phyloP scores from a whole-genome alignment of 2,113 vertebrate genomes.

The Rhynchomys soricoides region DNA sequence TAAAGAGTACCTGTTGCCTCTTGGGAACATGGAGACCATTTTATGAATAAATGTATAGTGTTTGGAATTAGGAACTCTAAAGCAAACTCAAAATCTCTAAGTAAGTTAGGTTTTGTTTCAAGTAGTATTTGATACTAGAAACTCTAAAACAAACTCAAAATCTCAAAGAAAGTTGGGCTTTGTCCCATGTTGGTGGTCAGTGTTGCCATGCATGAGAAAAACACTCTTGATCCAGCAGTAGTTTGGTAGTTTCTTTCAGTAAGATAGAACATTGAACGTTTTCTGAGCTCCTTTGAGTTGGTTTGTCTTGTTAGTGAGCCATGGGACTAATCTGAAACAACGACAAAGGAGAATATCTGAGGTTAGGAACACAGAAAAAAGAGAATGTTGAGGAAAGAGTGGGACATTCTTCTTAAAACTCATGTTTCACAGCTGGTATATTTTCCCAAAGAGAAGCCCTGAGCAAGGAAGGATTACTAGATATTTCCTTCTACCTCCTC shows the following conservation, averaged over 20 bases:
- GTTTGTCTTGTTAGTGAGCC: conserved; percentile 7
- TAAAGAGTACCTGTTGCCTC: background rate
- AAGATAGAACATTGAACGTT: conserved; percentile 19
- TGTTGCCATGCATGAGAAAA: background rate
- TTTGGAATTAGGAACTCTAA: conserved; percentile 6
- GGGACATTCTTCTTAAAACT: conserved; percentile 14
- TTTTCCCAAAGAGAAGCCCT: conserved; percentile 37
- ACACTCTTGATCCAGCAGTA: background rate
- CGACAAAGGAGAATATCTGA: background rate
- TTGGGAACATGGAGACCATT: background rate
- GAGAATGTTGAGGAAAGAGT: background rate
- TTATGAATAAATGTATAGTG: background rate
- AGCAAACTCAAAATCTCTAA: background rate
- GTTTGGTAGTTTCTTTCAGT: conserved; percentile 32
- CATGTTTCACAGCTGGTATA: background rate
- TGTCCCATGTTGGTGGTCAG: background rate
- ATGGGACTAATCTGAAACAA: conserved; percentile 18
- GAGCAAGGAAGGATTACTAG: background rate
- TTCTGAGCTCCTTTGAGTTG: conserved; percentile 27
- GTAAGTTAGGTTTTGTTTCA: conserved; percentile 17
- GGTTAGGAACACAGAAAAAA: conserved; percentile 2
- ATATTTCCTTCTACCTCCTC: conserved; percentile 32
- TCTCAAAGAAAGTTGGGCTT: conserved; percentile 16
- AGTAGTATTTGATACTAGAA: background rate
- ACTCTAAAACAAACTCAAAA: background rate